Evolutionary conservation across 2,113 vertebrate genomes (phyloP), one percentile per base, ranked within the genome.

Genomic region (Raja brachyura): DNA sequence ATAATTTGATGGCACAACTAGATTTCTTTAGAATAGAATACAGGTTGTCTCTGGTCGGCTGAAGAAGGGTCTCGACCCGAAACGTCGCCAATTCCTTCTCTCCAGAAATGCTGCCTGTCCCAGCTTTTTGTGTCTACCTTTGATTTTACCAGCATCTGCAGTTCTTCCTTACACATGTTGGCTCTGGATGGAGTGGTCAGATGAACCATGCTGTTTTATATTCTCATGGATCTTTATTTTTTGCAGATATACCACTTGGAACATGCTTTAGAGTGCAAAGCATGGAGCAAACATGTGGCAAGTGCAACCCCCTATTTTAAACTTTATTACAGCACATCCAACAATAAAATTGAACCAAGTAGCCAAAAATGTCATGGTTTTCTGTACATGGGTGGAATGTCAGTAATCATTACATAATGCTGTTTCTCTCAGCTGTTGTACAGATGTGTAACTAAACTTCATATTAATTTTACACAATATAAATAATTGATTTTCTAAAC

Each of bases 391-490:
- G 10, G 10, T 77, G 75, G 75, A 77, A 77, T 33, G n/a, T 77
- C 75, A 77, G n/a, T 77, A 13, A 77, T 31, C 8, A 77, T 77
- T 77, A 13, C 75, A 33, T 33, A 77, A 33, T 77, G n/a, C 75
- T 3, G 22, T 77, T 77, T 77, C 3, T 77, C 75, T 77, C 75
- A 33, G 75, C 75, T 77, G n/a, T 77, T 77, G 75, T 33, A 77
- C 75, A 77, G 75, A 77, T 77, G 75, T 77, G 75, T 10, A 33
- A 33, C n/a, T 77, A 77, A 75, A 77, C 75, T 77, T 77, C 75
- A 77, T 9, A 31, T 77, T 77, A 33, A 33, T 33, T 48, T 33
- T 10, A 77, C 31, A 77, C 33, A 77, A 77, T 77, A 31, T 77
- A 77, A 13, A 14, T 31, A 10, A 33, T 77, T 33, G 33, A 77